Evolutionary conservation across 2,888 invertebrate species (phyloP).

Genomic region (Teleiodes luculella): DNA sequence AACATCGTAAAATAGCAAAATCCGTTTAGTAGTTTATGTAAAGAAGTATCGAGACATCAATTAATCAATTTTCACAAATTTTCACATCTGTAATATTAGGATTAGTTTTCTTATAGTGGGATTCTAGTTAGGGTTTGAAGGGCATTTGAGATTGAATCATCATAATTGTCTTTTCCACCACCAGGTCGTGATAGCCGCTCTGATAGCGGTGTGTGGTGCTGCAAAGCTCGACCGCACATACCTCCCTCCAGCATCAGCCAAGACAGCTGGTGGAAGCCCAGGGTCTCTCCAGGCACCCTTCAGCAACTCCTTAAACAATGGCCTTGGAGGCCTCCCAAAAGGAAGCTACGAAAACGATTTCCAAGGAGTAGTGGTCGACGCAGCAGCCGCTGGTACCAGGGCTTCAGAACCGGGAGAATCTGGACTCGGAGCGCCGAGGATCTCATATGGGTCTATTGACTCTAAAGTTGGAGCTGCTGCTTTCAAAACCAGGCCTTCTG

Average conservation of each 20-base stretch:
- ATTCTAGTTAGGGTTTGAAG: not conserved
- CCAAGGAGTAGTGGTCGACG: conserved; percentile 68
- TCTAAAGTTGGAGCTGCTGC: conserved; percentile 71
- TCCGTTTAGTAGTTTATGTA: too few relatives aligned
- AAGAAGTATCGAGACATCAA: too few relatives aligned
- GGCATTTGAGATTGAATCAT: not conserved
- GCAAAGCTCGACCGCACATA: conserved; percentile 59
- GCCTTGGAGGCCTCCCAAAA: conserved; percentile 37
- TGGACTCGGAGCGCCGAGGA: conserved; percentile 57
- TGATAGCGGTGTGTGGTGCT: conserved; percentile 57
- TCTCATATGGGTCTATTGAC: conserved; percentile 57
- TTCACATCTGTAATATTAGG: too few relatives aligned
- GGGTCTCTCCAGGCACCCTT: conserved; percentile 48
- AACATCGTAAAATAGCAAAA: too few relatives aligned
- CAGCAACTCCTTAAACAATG: conserved; percentile 36
- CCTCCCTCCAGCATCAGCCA: conserved; percentile 56
- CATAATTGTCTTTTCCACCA: conserved; percentile 7
- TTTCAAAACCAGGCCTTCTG: conserved; percentile 40
- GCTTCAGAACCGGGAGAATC: conserved; percentile 43
- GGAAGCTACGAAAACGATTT: conserved; percentile 60
- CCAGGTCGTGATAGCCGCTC: conserved; percentile 58
- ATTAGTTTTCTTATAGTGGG: too few relatives aligned
- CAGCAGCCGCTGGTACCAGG: conserved; percentile 56
- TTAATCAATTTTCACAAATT: too few relatives aligned
- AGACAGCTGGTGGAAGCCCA: conserved; percentile 54